These are phyloP conservation scores for Sesamia nonagrioides DNA, from an alignment of 1,140 invertebrate species.

Conservation along the genomic window DNA sequence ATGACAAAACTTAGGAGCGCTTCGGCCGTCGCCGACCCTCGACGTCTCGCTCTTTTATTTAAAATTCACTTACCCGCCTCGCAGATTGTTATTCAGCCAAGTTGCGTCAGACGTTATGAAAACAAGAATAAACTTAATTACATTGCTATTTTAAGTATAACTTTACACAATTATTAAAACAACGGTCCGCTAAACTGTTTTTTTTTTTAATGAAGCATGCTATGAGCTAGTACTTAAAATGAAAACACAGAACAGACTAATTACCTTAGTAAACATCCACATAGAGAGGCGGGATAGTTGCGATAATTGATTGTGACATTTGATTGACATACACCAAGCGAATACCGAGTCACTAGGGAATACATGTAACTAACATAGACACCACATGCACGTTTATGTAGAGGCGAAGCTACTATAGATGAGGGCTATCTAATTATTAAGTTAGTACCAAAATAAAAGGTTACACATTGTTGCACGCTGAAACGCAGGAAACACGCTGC, in stretches of 20 bases:
- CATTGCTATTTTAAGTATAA: slow-evolving; percentile 75
- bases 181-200: slow-evolving; percentile 1
- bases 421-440: neutral
- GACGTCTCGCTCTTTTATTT: slow-evolving; percentile 82
- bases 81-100: slow-evolving; percentile 82
- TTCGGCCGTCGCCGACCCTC: slow-evolving; percentile 70
- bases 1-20: slow-evolving; percentile 83
- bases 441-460: neutral
- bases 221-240: neutral
- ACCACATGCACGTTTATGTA: slow-evolving; percentile 11
- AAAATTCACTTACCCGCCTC: slow-evolving; percentile 84
- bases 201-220: neutral
- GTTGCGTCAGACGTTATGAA: slow-evolving; percentile 77
- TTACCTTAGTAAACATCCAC: slow-evolving; percentile 45
- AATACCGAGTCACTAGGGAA: slow-evolving; percentile 73
- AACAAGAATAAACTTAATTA: slow-evolving; percentile 82
- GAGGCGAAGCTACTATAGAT: neutral
- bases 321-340: slow-evolving; percentile 78
- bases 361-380: slow-evolving; percentile 46
- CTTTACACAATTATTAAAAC: slow-evolving; percentile 64
- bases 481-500: neutral
- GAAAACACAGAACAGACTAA: neutral
- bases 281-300: slow-evolving; percentile 59
- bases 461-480: neutral
- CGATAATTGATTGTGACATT: slow-evolving; percentile 84